Evolutionary conservation across 2,113 vertebrate genomes (phyloP).

Genomic region (Gobius niger): DNA sequence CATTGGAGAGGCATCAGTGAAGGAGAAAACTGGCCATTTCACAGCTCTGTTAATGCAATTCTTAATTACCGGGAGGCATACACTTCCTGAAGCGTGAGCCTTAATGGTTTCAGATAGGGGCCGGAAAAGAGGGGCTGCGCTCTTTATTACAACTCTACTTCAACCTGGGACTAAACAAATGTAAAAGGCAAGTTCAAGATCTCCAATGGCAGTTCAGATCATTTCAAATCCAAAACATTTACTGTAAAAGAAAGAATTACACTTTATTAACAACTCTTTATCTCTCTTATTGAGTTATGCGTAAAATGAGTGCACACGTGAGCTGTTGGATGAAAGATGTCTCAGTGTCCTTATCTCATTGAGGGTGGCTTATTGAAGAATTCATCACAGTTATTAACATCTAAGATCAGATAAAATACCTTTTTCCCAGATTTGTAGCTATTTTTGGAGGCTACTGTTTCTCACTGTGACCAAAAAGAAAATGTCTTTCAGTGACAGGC

Average conservation of each 20-base stretch:
- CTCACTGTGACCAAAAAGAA: not conserved
- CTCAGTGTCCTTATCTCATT: not conserved
- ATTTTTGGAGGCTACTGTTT: not conserved
- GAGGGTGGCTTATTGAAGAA: not conserved
- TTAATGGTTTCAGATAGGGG: slow-evolving; percentile 68
- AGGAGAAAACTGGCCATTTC: slow-evolving; percentile 52
- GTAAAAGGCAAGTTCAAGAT: slow-evolving; percentile 44
- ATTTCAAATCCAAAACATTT: slow-evolving; percentile 36
- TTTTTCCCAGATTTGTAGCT: not conserved
- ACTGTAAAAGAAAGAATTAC: not conserved
- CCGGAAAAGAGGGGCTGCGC: slow-evolving; percentile 48
- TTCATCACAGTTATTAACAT: not conserved
- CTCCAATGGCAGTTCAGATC: slow-evolving; percentile 25
- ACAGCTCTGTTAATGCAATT: slow-evolving; percentile 59
- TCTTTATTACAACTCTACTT: slow-evolving; percentile 58
- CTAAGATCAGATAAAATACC: not conserved
- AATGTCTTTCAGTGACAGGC: not conserved
- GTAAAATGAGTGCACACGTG: not conserved
- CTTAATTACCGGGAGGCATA: slow-evolving; percentile 58
- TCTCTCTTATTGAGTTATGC: not conserved
- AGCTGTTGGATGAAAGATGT: not conserved
- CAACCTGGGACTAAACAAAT: slow-evolving; percentile 50
- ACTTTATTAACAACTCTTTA: not conserved
- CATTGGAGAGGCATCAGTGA: slow-evolving; percentile 32
- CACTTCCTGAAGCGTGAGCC: slow-evolving; percentile 62